Percentiles rank a stretch among this genome's conserved stretches.
Conservation (phyloP, 2,888 invertebrate species). For the Ormia ochracea region DNA sequence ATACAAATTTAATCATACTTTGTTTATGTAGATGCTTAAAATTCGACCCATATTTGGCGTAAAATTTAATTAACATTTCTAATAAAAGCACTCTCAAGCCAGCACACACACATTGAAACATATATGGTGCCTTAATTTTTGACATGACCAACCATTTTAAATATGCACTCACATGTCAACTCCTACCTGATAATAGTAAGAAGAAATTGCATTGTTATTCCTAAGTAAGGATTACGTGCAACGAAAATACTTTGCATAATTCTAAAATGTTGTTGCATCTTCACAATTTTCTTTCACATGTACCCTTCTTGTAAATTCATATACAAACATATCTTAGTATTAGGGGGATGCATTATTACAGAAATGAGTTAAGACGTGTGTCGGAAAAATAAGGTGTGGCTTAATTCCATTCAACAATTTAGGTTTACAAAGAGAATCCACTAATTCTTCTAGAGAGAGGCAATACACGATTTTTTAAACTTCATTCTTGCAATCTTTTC, state of each 20-base stretch:
- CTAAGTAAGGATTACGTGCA: slow-evolving; percentile 23
- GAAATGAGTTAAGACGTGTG: no score
- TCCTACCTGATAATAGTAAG: not conserved
- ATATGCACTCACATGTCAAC: not conserved
- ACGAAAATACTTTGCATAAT: slow-evolving; percentile 25
- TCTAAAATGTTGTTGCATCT: slow-evolving; percentile 28
- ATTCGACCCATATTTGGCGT: slow-evolving; percentile 49
- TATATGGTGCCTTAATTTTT: slow-evolving; percentile 29
- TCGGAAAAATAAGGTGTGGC: no score
- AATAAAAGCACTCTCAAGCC: slow-evolving; percentile 3
- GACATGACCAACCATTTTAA: slow-evolving; percentile 34
- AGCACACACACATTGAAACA: not conserved
- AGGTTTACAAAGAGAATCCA: no score
- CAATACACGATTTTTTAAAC: no score
- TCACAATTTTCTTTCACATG: not conserved
- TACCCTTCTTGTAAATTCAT: not conserved
- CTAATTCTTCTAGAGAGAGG: no score
- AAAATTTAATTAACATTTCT: slow-evolving; percentile 53
- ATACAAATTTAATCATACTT: not conserved
- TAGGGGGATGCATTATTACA: not conserved
- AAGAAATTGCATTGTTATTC: slow-evolving; percentile 17
- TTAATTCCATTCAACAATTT: no score
- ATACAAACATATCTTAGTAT: not conserved
- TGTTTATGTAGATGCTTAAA: not conserved
- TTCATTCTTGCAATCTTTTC: no score